Conservation (phyloP, 1,140 invertebrate genomes). For the Trissolcus basalis region DNA sequence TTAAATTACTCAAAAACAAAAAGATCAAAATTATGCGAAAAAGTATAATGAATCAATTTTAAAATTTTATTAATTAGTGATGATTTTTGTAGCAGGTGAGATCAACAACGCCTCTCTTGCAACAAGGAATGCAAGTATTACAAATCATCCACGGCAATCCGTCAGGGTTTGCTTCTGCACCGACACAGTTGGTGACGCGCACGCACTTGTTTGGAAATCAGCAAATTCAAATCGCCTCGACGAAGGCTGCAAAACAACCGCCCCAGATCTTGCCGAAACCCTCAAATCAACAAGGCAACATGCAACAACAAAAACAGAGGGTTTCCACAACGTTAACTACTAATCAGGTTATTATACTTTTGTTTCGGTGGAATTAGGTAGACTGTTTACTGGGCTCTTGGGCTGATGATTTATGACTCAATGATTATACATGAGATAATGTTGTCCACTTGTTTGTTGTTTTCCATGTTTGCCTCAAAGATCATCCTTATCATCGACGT, state of each 20-base stretch:
- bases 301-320: conserved; percentile 71
- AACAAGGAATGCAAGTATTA: conserved; percentile 75
- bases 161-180: conserved; percentile 70
- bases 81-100: conserved; percentile 63
- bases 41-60: too few species aligned
- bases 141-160: conserved; percentile 74
- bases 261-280: conserved; percentile 75
- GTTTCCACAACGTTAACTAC: conserved; percentile 71
- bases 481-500: too few species aligned
- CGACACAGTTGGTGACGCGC: conserved; percentile 69
- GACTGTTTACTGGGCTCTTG: too few species aligned
- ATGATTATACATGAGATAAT: too few species aligned
- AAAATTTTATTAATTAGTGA: too few species aligned
- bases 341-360: conserved; percentile 66
- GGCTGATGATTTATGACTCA: too few species aligned
- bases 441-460: too few species aligned
- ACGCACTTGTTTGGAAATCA: conserved; percentile 74
- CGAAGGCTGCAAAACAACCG: conserved; percentile 72
- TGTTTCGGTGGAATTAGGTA: neutral
- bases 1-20: too few species aligned
- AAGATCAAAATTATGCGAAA: too few species aligned
- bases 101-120: conserved; percentile 72
- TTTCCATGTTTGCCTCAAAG: too few species aligned
- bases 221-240: conserved; percentile 73
- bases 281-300: conserved; percentile 67